Evolutionary conservation across 2,888 invertebrate species (phyloP).

Genomic region (Neoascia interrupta): DNA sequence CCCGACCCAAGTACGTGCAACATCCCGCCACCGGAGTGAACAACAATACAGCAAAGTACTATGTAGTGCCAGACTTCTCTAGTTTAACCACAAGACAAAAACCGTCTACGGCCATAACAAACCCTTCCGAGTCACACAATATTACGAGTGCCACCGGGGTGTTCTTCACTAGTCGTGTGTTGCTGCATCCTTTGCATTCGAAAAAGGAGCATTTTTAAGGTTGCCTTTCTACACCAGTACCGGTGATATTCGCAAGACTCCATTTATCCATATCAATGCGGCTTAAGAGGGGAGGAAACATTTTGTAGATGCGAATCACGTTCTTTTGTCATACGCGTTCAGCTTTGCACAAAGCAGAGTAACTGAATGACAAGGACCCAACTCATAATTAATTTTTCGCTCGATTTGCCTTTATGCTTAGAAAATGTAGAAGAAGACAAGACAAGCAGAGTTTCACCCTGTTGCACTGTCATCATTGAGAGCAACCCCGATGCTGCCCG

Average conservation of each 20-base stretch:
- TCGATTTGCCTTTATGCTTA: slow-evolving; percentile 66
- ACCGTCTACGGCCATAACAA: slow-evolving; percentile 3
- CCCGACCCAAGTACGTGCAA: slow-evolving; percentile 42
- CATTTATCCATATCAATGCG: slow-evolving; percentile 24
- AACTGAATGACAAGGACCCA: slow-evolving; percentile 53
- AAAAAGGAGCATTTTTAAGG: slow-evolving; percentile 60
- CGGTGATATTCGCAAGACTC: slow-evolving; percentile 15
- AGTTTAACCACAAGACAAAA: slow-evolving; percentile 38
- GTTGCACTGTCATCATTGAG: not conserved
- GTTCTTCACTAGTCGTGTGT: not conserved
- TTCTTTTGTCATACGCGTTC: slow-evolving; percentile 57
- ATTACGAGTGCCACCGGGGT: slow-evolving; percentile 14
- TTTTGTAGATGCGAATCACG: slow-evolving; percentile 59
- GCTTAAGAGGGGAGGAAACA: slow-evolving; percentile 21
- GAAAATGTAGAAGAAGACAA: slow-evolving; percentile 25
- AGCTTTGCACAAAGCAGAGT: slow-evolving; percentile 9
- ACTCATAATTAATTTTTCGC: slow-evolving; percentile 70
- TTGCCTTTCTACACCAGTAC: slow-evolving; percentile 25
- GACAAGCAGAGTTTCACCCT: slow-evolving; percentile 46
- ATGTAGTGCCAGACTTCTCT: too few species aligned
- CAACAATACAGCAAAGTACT: too few species aligned
- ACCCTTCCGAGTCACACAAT: slow-evolving; percentile 11
- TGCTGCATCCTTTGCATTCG: slow-evolving; percentile 45
- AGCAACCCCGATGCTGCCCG: not conserved
- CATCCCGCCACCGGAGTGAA: too few species aligned